Evolutionary conservation across 1,140 invertebrate species (phyloP), one percentile per base, ranked within the genome.

Genomic region (Papilio helenus): DNA sequence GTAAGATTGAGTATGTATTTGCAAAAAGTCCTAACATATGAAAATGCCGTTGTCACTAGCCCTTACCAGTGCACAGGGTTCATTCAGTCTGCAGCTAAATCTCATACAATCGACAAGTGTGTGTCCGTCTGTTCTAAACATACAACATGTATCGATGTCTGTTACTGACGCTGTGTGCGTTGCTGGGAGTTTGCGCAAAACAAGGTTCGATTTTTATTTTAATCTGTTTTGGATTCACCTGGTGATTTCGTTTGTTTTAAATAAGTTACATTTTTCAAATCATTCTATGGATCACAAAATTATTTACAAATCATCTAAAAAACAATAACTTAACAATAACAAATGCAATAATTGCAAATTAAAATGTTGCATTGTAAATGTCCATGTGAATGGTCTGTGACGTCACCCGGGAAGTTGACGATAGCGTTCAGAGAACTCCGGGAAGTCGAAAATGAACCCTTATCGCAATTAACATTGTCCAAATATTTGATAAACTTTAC

Each of bases 81-180:
- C n/a, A 77, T 26, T 77, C 55, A 77, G 74, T 77, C 51, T 29
- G 49, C 29, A 61, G 23, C 74, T 58, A 58, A 58, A 44, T 77
- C 39, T 77, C 55, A 20, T 44, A 23, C 76, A 18, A 44, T 65
- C 76, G 26, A 77, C 76, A 65, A 61, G 76, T 77, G 18, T 39
- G 51, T 61, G 55, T 20, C 74, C 16, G 26, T 9, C n/a, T 23
- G 20, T 44, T 20, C 4, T 29, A 34, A 29, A 26, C 8, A 16
- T 20, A 44, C 42, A 77, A 26, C 12, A 77, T 77, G 76, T 77
- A 10, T 65, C n/a, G 55, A 39, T 77, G n/a, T 77, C 61, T 34
- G 34, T 65, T 49, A 18, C 29, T 76, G 74, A 23, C 55, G 51
- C n/a, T 77, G 58, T 77, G 55, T 18, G 29, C 58, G 55, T 12